Evolutionary conservation across 2,797 vertebrate genomes (phyloP).

Genomic region (Salarias fasciatus): DNA sequence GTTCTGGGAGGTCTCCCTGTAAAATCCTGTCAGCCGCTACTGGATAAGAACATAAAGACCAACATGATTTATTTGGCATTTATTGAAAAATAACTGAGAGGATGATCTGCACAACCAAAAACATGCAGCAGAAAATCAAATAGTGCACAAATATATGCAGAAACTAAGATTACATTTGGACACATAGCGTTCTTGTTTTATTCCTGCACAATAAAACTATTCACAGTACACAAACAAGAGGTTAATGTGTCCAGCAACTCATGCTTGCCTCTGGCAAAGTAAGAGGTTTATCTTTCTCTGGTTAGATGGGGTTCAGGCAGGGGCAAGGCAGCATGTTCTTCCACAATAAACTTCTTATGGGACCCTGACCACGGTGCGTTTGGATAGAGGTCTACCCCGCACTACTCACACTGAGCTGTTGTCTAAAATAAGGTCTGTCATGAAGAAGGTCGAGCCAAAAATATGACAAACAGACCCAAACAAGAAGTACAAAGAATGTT

Average conservation of each 20-base stretch:
- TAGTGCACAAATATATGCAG: too few relatives aligned
- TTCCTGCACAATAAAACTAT: too few relatives aligned
- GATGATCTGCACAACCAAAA: too few relatives aligned
- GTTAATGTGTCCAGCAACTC: constrained; percentile 3
- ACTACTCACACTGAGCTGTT: constrained; percentile 1
- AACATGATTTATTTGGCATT: too few relatives aligned
- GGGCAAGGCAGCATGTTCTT: not conserved
- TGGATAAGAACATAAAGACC: too few relatives aligned
- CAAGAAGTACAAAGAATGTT: not conserved
- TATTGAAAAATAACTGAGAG: too few relatives aligned
- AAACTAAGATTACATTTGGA: too few relatives aligned
- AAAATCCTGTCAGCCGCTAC: too few relatives aligned
- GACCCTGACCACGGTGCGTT: not conserved
- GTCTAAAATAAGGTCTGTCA: not conserved
- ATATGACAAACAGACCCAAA: not conserved
- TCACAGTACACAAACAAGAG: too few relatives aligned
- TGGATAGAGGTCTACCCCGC: not conserved
- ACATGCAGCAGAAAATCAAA: too few relatives aligned
- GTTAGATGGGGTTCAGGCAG: not conserved
- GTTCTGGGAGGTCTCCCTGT: too few relatives aligned
- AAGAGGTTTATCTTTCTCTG: constrained; percentile 10
- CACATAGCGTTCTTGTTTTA: too few relatives aligned
- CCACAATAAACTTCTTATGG: not conserved
- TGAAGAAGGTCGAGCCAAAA: not conserved
- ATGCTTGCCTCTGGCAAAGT: not conserved